Base-by-base conservation (phyloP, 37 sponge, comb jelly and placozoan genomes). In the Tethya wilhelma region DNA sequence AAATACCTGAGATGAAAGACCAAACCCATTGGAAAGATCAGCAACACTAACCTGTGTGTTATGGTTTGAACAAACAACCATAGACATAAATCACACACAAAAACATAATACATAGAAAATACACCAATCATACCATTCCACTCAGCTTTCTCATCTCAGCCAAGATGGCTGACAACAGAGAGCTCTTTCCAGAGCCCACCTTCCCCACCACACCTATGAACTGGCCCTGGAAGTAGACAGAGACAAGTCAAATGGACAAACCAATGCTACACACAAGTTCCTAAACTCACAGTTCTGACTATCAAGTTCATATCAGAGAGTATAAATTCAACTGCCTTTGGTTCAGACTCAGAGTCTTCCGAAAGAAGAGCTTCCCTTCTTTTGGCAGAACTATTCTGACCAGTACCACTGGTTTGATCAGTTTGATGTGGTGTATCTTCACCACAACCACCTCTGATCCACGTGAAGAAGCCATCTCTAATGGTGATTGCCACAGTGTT, bases 151-250 rank as follows among this genome's bases (percentile, higher is more conserved):
- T 87, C 83, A 98, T 74, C 81, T 98, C 99, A 26, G 86, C 95
- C 11, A 89, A 91, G 32, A 98, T 81, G 38, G 96, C 99, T 38
- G 95, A 81, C 34, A 98, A 80, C 0, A 98, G 84, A 0, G 97
- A 96, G 41, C 84, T 87, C 82, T 98, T 98, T 7, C 99, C 99
- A 28, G 91, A 84, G 0, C 99, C 99, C 38, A 91, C 95, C 53
- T 66, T 69, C 1, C 99, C 99, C 22, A 82, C 63, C 22, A 98
- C 89, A 67, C 97, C 95, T 32, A 98, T 79, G 31, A 98, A 81
- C 56, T 96, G 84, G 8, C 97, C 97, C 90, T 93, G 73, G 32
- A 69, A 34, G n/a, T n/a, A n/a, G n/a, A n/a, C n/a, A n/a, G n/a
- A n/a, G n/a, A n/a, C n/a, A n/a, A n/a, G n/a, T n/a, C n/a, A n/a